Evolutionary conservation across 2,113 vertebrate genomes (phyloP), one percentile per base, ranked within the genome.

Genomic region (Sturnus vulgaris): DNA sequence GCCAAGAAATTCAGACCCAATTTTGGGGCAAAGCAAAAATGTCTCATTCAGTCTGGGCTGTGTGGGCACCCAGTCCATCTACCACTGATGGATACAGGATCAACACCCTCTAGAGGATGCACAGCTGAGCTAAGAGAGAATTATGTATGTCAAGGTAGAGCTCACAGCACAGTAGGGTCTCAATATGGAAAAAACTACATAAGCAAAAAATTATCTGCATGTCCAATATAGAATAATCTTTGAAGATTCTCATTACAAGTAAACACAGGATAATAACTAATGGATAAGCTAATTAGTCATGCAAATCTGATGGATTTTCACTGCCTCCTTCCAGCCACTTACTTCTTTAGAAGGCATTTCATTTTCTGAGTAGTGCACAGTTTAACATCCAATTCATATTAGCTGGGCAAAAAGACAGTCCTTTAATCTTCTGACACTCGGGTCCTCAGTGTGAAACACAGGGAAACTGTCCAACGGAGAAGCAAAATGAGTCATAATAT

Each of bases 271-370:
- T 92, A 93, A 88, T 77, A 93, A 90, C 76, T 88, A 82, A 88
- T 27, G 88, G 94, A 86, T 96, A 86, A 96, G 80, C 85, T 94
- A 94, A 97, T 94, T 94, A 91, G 85, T 86, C 76, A 94, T 83
- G 92, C 76, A 96, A 96, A 97, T 94, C 93, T 93, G 93, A 93
- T 96, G 93, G 82, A 90, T 95, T 96, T 96, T 93, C 72, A 90
- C 79, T 84, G 88, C 65, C 44, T 93, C 37, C 90, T 96, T 96
- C 92, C 80, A 96, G 64, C 52, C 82, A 92, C 64, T 86, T 76
- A 79, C 28, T 96, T 77, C 71, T 96, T 92, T 72, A 90, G 92
- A 92, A 88, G 60, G 80, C 79, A 75, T 86, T 95, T 91, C 4
- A 40, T 92, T 95, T 93, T 95, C 87, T 64, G 52, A 81, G 70